phyloP scores from a whole-genome alignment of 2,888 invertebrate genomes.

The Sisyra terminalis region DNA sequence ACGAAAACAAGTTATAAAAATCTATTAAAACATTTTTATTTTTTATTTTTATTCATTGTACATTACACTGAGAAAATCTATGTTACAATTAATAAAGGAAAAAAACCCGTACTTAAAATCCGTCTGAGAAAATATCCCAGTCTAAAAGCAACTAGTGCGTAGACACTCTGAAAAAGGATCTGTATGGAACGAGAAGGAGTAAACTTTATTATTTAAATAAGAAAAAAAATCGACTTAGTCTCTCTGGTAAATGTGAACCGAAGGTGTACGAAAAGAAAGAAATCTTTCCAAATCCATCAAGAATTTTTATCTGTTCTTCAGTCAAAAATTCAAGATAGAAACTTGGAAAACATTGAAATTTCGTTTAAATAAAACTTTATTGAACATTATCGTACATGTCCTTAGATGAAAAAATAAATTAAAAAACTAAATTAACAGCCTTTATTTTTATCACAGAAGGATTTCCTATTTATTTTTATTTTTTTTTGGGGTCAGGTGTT shows the following conservation, averaged over 20 bases:
- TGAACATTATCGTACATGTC: conserved; percentile 5
- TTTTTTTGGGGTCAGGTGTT: neutral
- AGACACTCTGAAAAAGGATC: too few species aligned
- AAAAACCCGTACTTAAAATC: too few species aligned
- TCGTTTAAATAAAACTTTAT: conserved; percentile 11
- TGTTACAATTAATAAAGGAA: too few species aligned
- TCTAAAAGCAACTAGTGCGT: too few species aligned
- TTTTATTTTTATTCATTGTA: conserved; percentile 3
- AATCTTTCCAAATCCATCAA: conserved; percentile 23
- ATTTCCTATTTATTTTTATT: conserved; percentile 3
- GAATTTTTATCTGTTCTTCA: conserved; percentile 13
- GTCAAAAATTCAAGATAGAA: conserved; percentile 19
- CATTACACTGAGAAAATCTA: neutral
- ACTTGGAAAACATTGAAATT: conserved; percentile 16
- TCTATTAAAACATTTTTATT: neutral
- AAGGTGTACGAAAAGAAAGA: conserved; percentile 14
- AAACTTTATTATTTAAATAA: neutral
- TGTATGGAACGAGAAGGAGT: neutral
- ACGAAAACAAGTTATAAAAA: conserved; percentile 10
- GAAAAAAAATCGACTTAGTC: neutral
- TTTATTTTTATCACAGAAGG: conserved; percentile 6
- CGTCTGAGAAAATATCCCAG: too few species aligned
- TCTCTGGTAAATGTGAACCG: neutral
- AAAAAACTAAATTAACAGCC: neutral
- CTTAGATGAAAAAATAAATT: neutral